A percentile compares a stretch with the other conserved stretches of the same genome.
These are phyloP conservation scores for Anas acuta DNA, from an alignment of 2,797 vertebrate genomes.

Conservation along the genomic window DNA sequence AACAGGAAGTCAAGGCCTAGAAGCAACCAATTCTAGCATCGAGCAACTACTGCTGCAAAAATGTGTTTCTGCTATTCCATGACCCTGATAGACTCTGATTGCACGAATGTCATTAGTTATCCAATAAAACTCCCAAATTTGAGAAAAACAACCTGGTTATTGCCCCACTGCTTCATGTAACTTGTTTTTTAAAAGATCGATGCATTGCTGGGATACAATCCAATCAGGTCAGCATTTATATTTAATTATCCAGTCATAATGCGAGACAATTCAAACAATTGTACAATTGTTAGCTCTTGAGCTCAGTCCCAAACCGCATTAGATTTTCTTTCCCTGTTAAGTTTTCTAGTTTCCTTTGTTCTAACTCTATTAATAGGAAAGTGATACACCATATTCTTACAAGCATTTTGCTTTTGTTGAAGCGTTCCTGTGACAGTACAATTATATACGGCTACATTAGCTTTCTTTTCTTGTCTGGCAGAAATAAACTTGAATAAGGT, in stretches of 20 bases:
- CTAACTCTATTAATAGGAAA: slow-evolving; percentile 24
- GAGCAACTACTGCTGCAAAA: neutral
- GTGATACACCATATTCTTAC: neutral
- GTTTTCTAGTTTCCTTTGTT: neutral
- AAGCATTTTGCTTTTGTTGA: neutral
- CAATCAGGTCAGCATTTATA: slow-evolving; percentile 41
- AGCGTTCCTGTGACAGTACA: neutral
- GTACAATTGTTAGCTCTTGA: neutral
- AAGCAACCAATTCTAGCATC: neutral
- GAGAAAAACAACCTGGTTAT: slow-evolving; percentile 12
- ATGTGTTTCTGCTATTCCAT: neutral
- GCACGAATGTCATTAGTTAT: neutral
- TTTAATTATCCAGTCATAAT: slow-evolving; percentile 35
- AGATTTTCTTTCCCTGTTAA: neutral
- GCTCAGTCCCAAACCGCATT: neutral
- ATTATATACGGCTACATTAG: neutral
- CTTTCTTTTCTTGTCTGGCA: neutral
- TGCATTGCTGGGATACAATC: slow-evolving; percentile 32
- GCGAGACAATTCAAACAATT: slow-evolving; percentile 42
- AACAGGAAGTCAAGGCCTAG: neutral
- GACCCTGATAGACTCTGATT: neutral
- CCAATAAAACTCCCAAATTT: neutral
- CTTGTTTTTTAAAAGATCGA: neutral
- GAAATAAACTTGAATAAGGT: neutral
- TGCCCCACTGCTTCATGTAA: neutral